These are phyloP conservation scores for Macquaria australasica DNA, from an alignment of 2,113 vertebrate species.

Conservation along the genomic window DNA sequence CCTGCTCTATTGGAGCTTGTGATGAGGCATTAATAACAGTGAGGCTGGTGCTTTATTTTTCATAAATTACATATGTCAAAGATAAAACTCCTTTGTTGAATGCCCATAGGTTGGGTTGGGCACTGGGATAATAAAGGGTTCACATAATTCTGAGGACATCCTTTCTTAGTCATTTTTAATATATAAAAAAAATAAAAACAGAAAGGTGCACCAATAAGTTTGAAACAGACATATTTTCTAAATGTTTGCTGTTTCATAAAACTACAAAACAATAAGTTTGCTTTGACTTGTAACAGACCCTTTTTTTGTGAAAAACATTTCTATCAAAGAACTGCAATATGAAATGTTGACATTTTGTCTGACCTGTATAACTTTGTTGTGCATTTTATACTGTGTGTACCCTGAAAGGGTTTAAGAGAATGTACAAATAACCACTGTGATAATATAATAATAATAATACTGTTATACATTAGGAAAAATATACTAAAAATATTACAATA, in stretches of 20 bases:
- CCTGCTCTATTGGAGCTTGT: constrained; percentile 86
- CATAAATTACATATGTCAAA: constrained; percentile 85
- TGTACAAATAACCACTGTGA: not conserved
- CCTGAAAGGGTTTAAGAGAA: not conserved
- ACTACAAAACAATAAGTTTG: not conserved
- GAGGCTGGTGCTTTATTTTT: constrained; percentile 81
- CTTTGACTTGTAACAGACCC: not conserved
- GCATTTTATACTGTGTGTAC: not conserved
- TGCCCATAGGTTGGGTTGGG: constrained; percentile 41
- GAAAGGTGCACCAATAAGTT: not conserved
- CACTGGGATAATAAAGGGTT: constrained; percentile 41
- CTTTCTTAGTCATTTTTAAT: constrained; percentile 2
- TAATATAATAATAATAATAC: too few species aligned
- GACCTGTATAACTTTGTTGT: not conserved
- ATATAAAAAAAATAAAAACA: not conserved
- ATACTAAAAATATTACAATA: not conserved
- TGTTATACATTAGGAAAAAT: not conserved
- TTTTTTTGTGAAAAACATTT: not conserved
- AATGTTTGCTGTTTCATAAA: not conserved
- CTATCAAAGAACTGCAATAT: not conserved
- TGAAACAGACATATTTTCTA: not conserved
- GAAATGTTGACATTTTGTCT: not conserved
- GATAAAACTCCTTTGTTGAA: constrained; percentile 77
- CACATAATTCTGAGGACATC: constrained; percentile 27
- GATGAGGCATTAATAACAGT: constrained; percentile 85